Conservation (phyloP, 2,113 vertebrate species). For the Actenoides lindsayi region DNA sequence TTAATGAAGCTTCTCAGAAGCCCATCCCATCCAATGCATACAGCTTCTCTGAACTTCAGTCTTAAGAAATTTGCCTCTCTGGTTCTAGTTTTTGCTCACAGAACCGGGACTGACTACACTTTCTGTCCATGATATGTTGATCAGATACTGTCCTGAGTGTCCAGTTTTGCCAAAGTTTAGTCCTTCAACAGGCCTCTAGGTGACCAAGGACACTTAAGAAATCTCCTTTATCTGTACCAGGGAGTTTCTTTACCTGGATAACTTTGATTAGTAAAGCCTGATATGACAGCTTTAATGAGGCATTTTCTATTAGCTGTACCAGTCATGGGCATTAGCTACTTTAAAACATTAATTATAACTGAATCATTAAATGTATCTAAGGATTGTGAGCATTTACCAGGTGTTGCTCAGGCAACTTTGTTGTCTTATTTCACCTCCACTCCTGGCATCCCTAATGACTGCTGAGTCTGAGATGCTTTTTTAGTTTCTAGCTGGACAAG, state of each 20-base stretch:
- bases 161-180: not conserved
- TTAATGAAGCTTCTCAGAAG: not conserved
- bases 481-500: not conserved
- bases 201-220: not conserved
- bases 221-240: not conserved
- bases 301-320: not conserved
- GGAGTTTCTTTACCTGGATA: not conserved
- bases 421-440: not conserved
- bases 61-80: not conserved
- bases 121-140: rapidly evolving
- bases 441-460: not conserved
- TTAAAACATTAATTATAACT: not conserved
- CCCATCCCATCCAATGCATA: not conserved
- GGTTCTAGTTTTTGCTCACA: not conserved
- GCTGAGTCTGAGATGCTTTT: not conserved
- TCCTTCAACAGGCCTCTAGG: not conserved
- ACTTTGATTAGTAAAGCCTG: not conserved
- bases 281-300: not conserved
- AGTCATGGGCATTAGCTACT: not conserved
- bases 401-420: not conserved
- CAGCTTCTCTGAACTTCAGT: not conserved
- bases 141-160: not conserved
- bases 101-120: not conserved
- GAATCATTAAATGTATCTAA: not conserved
- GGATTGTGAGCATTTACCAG: not conserved